Conservation (phyloP, 2,797 vertebrate genomes). For the Rhodeus uyekii region DNA sequence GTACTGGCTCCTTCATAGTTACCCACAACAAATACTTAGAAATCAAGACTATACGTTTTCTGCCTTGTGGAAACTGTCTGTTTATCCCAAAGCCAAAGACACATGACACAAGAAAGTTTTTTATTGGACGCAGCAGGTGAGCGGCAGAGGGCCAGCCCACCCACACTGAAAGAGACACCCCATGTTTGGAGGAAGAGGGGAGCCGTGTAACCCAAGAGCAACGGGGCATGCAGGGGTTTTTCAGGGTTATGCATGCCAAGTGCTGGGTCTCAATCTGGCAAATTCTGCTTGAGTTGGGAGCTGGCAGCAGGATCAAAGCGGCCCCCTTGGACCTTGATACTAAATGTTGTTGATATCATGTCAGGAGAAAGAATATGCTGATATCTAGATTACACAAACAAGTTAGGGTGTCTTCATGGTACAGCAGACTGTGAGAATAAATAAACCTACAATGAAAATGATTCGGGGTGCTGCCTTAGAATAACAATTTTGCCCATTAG, state of each 20-base stretch:
- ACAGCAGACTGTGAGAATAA: slow-evolving; percentile 46
- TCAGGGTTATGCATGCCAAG: slow-evolving; percentile 47
- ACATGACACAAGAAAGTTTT: slow-evolving; percentile 44
- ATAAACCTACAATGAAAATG: slow-evolving; percentile 45
- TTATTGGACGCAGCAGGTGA: slow-evolving; percentile 60
- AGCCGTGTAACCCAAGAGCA: slow-evolving; percentile 55
- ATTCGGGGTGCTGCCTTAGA: slow-evolving; percentile 44
- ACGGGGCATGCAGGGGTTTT: slow-evolving; percentile 39
- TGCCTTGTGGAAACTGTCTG: slow-evolving; percentile 14
- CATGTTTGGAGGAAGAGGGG: slow-evolving; percentile 38
- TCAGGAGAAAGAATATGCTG: slow-evolving; percentile 54
- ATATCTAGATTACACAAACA: slow-evolving; percentile 56
- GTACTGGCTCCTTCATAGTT: background rate
- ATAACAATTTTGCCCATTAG: slow-evolving; percentile 39
- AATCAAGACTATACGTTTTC: slow-evolving; percentile 17
- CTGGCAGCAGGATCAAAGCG: slow-evolving; percentile 62
- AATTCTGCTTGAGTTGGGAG: slow-evolving; percentile 51
- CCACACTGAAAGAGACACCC: slow-evolving; percentile 54
- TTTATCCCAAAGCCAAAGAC: slow-evolving; percentile 46
- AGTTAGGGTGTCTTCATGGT: slow-evolving; percentile 47
- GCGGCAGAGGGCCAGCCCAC: slow-evolving; percentile 51
- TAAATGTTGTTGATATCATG: slow-evolving; percentile 60
- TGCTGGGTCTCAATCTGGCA: slow-evolving; percentile 40
- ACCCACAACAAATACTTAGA: background rate
- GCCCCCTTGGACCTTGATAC: slow-evolving; percentile 53